A percentile compares a stretch with the other conserved stretches of the same genome.
Conservation (phyloP, 2,888 invertebrate genomes). For the Ferdinandea cuprea region DNA sequence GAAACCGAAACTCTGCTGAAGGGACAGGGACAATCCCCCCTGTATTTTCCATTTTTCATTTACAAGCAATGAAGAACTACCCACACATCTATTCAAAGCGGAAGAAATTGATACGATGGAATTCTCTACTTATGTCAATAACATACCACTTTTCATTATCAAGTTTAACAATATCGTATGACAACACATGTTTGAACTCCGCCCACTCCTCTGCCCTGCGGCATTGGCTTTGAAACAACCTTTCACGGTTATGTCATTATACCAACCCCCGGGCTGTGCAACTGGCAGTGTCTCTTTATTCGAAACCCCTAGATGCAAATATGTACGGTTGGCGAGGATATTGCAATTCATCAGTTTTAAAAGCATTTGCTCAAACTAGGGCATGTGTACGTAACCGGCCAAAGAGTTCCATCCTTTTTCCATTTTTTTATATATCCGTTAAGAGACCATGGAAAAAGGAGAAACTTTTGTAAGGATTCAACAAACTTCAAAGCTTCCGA, state of each 20-base stretch:
- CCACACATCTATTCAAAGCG: neutral
- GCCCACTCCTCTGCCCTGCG: neutral
- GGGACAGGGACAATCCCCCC: neutral
- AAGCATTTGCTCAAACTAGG: slow-evolving; percentile 17
- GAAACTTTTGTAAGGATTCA: slow-evolving; percentile 21
- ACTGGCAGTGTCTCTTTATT: slow-evolving; percentile 33
- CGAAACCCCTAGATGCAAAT: slow-evolving; percentile 11
- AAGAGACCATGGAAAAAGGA: neutral
- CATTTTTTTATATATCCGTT: neutral
- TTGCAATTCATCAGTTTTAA: slow-evolving; percentile 1
- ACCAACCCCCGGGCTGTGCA: slow-evolving; percentile 19
- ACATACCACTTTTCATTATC: slow-evolving; percentile 34
- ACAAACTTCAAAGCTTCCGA: slow-evolving; percentile 30
- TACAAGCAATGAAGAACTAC: neutral
- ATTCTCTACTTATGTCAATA: slow-evolving; percentile 35
- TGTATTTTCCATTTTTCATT: neutral
- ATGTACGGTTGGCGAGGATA: slow-evolving; percentile 29
- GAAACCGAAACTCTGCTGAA: neutral
- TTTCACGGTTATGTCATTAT: slow-evolving; percentile 20
- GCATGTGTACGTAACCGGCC: slow-evolving; percentile 15
- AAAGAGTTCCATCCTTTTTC: slow-evolving; percentile 1
- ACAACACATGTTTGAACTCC: slow-evolving; percentile 3
- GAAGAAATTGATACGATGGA: slow-evolving; percentile 26
- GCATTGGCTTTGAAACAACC: slow-evolving; percentile 4
- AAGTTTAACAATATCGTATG: slow-evolving; percentile 50